phyloP scores from a whole-genome alignment of 2,888 invertebrate species.

The Lottia scabra region DNA sequence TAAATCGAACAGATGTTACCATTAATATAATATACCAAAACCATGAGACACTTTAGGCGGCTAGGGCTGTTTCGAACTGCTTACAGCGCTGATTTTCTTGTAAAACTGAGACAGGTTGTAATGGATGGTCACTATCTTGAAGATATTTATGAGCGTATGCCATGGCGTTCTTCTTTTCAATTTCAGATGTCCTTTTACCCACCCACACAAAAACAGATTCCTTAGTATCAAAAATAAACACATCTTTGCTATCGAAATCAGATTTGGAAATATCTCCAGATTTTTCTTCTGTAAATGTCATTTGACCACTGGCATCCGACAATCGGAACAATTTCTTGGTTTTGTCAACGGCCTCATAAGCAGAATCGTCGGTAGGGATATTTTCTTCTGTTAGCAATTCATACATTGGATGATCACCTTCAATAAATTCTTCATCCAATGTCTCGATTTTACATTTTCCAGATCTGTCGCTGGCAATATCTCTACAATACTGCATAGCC shows the following conservation, averaged over 20 bases:
- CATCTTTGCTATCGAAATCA: conserved; percentile 55
- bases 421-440: conserved; percentile 46
- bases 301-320: conserved; percentile 46
- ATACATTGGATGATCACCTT: conserved; percentile 36
- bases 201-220: conserved; percentile 57
- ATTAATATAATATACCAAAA: too few species aligned
- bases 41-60: conserved; percentile 37
- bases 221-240: conserved; percentile 56
- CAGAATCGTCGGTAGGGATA: not conserved
- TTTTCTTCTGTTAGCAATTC: conserved; percentile 35
- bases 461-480: conserved; percentile 54
- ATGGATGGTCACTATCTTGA: conserved; percentile 54
- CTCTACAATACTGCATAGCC: conserved; percentile 56
- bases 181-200: conserved; percentile 49
- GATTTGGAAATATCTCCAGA: conserved; percentile 31
- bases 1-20: too few species aligned
- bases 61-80: conserved; percentile 48
- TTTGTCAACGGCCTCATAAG: conserved; percentile 11
- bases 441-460: conserved; percentile 39
- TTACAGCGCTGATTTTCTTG: conserved; percentile 39
- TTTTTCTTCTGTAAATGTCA: conserved; percentile 44
- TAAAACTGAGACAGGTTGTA: conserved; percentile 54
- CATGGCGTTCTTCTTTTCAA: conserved; percentile 54
- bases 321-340: conserved; percentile 26
- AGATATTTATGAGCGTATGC: conserved; percentile 62